Conservation (phyloP, 2,113 vertebrate genomes). For the Ctenomys sociabilis region DNA sequence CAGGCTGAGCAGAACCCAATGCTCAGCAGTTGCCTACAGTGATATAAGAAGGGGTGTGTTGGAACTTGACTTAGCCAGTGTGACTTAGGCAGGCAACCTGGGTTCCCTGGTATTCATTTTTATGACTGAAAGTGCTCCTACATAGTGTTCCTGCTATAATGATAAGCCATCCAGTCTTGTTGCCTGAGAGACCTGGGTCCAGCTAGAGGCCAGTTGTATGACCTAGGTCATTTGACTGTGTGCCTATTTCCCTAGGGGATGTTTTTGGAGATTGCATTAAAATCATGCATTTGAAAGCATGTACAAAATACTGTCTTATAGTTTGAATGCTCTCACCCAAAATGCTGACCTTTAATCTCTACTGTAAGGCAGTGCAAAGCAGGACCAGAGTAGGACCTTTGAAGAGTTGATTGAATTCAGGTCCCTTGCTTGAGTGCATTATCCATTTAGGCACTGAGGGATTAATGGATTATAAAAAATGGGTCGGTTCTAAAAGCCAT, state of each 20-base stretch:
- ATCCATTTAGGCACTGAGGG: neutral
- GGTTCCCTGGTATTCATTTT: neutral
- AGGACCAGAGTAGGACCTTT: neutral
- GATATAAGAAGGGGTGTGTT: neutral
- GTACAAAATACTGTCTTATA: neutral
- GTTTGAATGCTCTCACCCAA: neutral
- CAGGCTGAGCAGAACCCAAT: neutral
- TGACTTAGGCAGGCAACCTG: neutral
- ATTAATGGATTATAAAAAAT: neutral
- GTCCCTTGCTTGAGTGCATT: neutral
- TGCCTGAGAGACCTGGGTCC: neutral
- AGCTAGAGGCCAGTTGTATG: neutral
- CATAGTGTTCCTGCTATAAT: neutral
- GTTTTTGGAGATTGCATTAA: slow-evolving; percentile 33
- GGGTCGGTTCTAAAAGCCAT: neutral
- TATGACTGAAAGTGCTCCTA: neutral
- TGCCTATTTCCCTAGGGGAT: neutral
- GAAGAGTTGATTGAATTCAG: neutral
- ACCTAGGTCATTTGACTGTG: neutral
- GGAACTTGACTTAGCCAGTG: neutral
- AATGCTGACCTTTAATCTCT: neutral
- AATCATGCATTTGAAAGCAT: neutral
- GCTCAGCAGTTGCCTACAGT: neutral
- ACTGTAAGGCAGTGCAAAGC: neutral
- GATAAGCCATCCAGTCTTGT: neutral